phyloP scores from a whole-genome alignment of 2,113 vertebrate species.

The Neodontobutis hainanensis region DNA sequence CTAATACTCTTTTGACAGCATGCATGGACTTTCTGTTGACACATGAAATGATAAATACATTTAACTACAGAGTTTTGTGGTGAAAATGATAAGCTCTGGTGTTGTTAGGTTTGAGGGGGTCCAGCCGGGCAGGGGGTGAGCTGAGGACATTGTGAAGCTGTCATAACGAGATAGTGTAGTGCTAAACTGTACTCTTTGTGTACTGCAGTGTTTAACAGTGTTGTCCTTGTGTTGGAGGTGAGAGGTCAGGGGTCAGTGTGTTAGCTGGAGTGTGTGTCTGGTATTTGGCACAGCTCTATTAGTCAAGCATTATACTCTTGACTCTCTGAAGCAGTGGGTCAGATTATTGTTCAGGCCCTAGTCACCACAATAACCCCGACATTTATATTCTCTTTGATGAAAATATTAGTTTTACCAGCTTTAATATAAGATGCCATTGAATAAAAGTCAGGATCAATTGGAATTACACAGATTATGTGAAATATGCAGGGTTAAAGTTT shows the following conservation, averaged over 20 bases:
- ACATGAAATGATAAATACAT: conserved; percentile 73
- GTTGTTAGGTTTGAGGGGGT: conserved; percentile 34
- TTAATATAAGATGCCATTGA: no score
- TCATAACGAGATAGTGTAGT: background rate
- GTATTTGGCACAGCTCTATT: conserved; percentile 70
- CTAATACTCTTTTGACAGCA: conserved; percentile 30
- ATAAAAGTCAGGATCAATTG: no score
- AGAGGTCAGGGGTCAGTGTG: conserved; percentile 74
- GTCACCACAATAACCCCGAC: no score
- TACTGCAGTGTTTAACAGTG: conserved; percentile 33
- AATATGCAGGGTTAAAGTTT: no score
- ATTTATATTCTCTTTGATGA: no score
- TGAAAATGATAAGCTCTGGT: conserved; percentile 67
- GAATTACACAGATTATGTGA: no score
- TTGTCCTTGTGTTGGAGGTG: conserved; percentile 63
- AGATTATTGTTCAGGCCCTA: no score
- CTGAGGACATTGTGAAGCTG: conserved; percentile 19
- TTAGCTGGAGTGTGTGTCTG: conserved; percentile 75
- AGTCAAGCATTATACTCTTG: conserved; percentile 35
- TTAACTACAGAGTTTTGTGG: conserved; percentile 70
- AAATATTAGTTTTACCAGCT: no score
- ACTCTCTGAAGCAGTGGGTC: no score
- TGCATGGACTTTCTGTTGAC: conserved; percentile 56
- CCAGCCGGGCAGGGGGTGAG: conserved; percentile 36
- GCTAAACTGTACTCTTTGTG: background rate